phyloP scores from a whole-genome alignment of 2,797 vertebrate genomes.

The Sciurus carolinensis region DNA sequence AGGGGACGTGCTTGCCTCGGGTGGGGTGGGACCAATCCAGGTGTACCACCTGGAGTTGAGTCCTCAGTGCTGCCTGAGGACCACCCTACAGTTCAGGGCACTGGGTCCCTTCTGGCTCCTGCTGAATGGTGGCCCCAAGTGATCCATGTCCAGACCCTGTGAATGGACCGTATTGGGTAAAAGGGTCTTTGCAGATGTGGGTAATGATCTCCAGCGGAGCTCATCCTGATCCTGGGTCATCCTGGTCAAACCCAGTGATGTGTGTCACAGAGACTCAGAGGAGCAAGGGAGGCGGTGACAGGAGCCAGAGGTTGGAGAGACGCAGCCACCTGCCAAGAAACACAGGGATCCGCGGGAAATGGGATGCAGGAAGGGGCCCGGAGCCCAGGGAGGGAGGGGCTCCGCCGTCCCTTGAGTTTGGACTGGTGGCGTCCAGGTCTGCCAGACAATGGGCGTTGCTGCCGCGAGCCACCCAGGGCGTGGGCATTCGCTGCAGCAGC shows the following conservation, averaged over 20 bases:
- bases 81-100: too few relatives aligned
- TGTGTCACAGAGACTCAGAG: background rate
- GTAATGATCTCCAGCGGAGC: background rate
- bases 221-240: background rate
- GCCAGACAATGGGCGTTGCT: background rate
- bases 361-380: background rate
- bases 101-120: too few relatives aligned
- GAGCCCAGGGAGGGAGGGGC: background rate
- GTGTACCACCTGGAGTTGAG: background rate
- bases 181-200: background rate
- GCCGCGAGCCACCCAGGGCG: too few relatives aligned
- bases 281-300: background rate
- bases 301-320: background rate
- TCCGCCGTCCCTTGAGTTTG: background rate
- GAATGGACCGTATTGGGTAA: background rate
- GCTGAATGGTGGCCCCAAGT: too few relatives aligned
- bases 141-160: background rate
- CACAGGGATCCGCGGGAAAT: background rate
- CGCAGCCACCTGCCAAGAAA: background rate
- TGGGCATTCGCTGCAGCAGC: background rate
- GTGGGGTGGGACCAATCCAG: background rate
- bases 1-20: fast-evolving
- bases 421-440: background rate
- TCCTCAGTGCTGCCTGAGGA: background rate
- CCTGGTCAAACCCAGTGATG: background rate